Conservation (phyloP, 2,113 vertebrate species). For the Vidua chalybeata region DNA sequence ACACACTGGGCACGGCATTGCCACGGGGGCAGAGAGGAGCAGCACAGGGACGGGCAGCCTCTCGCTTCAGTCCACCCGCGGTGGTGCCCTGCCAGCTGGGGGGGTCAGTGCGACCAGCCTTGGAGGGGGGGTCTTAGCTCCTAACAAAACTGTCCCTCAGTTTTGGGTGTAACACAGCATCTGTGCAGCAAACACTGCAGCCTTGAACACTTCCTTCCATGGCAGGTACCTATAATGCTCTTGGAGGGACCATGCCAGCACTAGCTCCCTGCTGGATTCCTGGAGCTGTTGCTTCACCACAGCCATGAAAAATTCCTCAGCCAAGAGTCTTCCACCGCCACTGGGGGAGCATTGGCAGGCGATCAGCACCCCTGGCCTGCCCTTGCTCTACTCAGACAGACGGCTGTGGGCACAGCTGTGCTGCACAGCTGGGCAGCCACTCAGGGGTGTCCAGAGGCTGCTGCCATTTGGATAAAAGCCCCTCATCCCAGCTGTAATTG, state of each 20-base stretch:
- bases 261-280: background rate
- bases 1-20: accelerated
- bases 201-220: background rate
- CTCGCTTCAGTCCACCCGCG: accelerated
- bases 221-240: background rate
- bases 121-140: background rate
- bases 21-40: background rate
- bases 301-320: background rate
- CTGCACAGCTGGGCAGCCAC: background rate
- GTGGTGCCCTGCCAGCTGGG: background rate
- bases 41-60: background rate
- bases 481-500: accelerated
- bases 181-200: background rate
- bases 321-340: background rate
- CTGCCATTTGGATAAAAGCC: background rate
- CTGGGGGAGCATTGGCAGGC: accelerated
- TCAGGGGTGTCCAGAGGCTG: background rate
- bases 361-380: accelerated
- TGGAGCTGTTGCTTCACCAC: background rate
- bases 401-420: background rate
- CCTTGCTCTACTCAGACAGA: accelerated
- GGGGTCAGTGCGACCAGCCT: background rate
- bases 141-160: background rate
- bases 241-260: accelerated
- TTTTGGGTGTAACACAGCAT: background rate